Conservation (phyloP, 2,797 vertebrate genomes). For the Loris lydekkerianus region DNA sequence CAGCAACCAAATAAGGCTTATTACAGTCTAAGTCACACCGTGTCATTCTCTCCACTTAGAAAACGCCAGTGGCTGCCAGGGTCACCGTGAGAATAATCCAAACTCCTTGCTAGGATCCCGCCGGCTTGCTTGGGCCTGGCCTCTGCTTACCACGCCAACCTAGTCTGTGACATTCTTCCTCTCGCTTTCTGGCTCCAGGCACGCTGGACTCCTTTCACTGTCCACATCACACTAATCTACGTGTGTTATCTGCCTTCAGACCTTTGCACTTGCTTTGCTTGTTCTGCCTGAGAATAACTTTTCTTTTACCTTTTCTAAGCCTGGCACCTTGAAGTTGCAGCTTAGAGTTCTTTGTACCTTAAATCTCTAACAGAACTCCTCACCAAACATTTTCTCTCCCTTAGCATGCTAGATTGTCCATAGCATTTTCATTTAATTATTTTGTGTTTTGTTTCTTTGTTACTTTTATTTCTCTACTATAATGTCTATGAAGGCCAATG, state of each 20-base stretch:
- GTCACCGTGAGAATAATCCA: conserved; percentile 15
- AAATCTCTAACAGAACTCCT: not conserved
- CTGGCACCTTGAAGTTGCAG: not conserved
- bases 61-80: not conserved
- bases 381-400: not conserved
- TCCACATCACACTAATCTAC: not conserved
- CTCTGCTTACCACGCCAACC: not conserved
- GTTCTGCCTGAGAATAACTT: not conserved
- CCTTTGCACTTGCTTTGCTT: not conserved
- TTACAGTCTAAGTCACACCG: not conserved
- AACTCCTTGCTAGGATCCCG: not conserved
- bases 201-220: not conserved
- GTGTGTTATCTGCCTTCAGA: not conserved
- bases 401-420: not conserved
- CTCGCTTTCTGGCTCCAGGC: not conserved
- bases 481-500: not conserved
- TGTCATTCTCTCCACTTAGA: not conserved
- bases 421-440: not conserved
- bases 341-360: not conserved
- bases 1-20: not conserved
- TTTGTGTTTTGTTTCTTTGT: conserved; percentile 20
- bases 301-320: not conserved
- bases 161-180: not conserved
- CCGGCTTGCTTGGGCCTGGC: not conserved
- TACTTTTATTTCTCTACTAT: not conserved